Conservation (phyloP, 2,888 invertebrate species). For the Gasteruption jaculator region DNA sequence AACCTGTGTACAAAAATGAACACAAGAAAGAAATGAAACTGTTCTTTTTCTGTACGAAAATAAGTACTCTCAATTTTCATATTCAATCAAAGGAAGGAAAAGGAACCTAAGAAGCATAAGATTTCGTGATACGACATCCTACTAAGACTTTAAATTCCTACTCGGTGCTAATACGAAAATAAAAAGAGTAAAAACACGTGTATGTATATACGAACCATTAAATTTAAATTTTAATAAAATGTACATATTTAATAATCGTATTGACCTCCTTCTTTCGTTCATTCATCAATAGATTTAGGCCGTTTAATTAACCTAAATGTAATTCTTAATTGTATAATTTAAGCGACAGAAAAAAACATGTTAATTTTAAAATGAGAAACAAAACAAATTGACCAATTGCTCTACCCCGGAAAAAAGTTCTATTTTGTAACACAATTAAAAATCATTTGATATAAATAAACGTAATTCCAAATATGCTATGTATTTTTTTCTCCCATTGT, state of each 20-base stretch:
- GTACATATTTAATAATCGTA: conserved; percentile 28
- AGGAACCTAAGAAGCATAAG: conserved; percentile 11
- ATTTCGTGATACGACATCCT: conserved; percentile 20
- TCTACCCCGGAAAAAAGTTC: conserved; percentile 29
- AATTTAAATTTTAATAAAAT: conserved; percentile 37
- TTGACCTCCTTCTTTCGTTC: conserved; percentile 24
- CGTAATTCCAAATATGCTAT: conserved; percentile 33
- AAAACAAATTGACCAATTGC: neutral
- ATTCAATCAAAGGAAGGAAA: conserved; percentile 2
- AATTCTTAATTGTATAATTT: conserved; percentile 16
- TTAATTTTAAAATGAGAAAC: conserved; percentile 16
- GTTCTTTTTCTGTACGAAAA: conserved; percentile 21
- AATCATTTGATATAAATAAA: conserved; percentile 40
- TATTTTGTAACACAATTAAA: conserved; percentile 43
- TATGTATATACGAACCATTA: conserved; percentile 36
- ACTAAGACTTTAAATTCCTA: conserved; percentile 30
- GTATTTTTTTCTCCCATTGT: no score
- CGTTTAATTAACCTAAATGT: conserved; percentile 27
- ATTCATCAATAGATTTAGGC: conserved; percentile 29
- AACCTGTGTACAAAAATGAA: neutral
- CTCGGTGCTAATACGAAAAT: conserved; percentile 42
- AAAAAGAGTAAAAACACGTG: conserved; percentile 29
- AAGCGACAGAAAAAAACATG: conserved; percentile 16
- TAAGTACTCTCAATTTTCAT: conserved; percentile 7
- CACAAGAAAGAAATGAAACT: conserved; percentile 3